Conservation (phyloP, 2,797 vertebrate species). For the Sphaeramia orbicularis region DNA sequence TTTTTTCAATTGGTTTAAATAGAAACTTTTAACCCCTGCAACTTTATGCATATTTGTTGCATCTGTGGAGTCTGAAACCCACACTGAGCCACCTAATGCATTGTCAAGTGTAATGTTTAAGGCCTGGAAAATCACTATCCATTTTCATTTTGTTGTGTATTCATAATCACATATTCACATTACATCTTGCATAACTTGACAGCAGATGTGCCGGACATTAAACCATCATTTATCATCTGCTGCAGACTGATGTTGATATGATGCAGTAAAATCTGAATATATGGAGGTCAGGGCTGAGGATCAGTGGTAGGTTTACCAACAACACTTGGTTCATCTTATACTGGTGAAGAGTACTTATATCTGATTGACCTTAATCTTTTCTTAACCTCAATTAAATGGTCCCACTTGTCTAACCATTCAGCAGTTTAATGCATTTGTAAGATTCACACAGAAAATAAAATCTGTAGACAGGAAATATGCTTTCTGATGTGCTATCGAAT, state of each 20-base stretch:
- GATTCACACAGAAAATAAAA: background rate
- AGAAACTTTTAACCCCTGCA: background rate
- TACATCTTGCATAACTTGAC: background rate
- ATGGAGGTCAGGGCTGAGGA: conserved; percentile 12
- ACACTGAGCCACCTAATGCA: background rate
- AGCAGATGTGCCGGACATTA: background rate
- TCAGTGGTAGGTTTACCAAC: background rate
- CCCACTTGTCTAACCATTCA: background rate
- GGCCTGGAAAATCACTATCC: too few relatives aligned
- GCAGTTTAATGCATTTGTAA: background rate
- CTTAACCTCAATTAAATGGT: background rate
- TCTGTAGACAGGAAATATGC: background rate
- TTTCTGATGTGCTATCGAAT: background rate
- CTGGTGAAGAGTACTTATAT: background rate
- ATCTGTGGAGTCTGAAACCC: conserved; percentile 1
- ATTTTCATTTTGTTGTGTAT: background rate
- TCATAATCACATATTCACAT: background rate
- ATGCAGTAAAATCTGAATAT: conserved; percentile 13
- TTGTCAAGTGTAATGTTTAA: background rate
- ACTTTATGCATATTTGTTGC: background rate
- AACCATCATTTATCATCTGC: conserved; percentile 11
- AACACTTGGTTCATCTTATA: background rate
- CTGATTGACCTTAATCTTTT: conserved; percentile 10
- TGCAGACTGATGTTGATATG: background rate
- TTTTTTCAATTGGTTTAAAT: background rate